Conservation (phyloP, 2,888 invertebrate genomes). For the Euplexia lucipara region DNA sequence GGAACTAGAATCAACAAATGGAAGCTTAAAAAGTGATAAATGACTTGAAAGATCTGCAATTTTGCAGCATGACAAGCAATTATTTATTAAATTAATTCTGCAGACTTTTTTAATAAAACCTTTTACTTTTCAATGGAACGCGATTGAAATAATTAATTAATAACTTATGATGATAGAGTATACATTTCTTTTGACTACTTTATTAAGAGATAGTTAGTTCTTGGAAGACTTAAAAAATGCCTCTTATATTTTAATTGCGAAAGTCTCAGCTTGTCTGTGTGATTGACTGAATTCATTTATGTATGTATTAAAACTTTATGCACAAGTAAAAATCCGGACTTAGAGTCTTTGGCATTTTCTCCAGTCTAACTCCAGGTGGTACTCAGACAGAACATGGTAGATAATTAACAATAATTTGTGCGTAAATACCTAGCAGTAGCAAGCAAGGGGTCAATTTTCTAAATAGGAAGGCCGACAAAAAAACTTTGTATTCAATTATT, state of each 20-base stretch:
- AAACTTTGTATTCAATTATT: no score
- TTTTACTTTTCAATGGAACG: conserved; percentile 43
- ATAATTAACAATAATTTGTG: no score
- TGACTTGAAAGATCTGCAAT: conserved; percentile 20
- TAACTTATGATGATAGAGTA: conserved; percentile 25
- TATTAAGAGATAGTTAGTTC: conserved; percentile 22
- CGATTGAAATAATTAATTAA: conserved; percentile 53
- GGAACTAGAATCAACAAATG: conserved; percentile 8
- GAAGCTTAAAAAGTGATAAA: conserved; percentile 7
- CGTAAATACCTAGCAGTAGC: no score
- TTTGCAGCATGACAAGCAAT: conserved; percentile 46
- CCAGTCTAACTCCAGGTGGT: no score
- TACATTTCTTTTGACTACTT: conserved; percentile 29
- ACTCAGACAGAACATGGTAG: no score
- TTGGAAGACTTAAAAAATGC: conserved; percentile 20
- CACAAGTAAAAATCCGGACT: no score
- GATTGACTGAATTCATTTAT: neutral
- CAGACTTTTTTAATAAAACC: conserved; percentile 26
- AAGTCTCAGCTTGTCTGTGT: conserved; percentile 15
- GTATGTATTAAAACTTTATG: no score
- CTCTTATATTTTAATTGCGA: conserved; percentile 12
- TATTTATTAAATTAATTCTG: conserved; percentile 38
- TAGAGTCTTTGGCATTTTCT: no score
- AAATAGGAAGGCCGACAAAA: no score
- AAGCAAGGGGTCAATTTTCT: no score